These are phyloP conservation scores for Gobio occitaniae DNA, from an alignment of 2,797 vertebrate species.

Conservation along the genomic window DNA sequence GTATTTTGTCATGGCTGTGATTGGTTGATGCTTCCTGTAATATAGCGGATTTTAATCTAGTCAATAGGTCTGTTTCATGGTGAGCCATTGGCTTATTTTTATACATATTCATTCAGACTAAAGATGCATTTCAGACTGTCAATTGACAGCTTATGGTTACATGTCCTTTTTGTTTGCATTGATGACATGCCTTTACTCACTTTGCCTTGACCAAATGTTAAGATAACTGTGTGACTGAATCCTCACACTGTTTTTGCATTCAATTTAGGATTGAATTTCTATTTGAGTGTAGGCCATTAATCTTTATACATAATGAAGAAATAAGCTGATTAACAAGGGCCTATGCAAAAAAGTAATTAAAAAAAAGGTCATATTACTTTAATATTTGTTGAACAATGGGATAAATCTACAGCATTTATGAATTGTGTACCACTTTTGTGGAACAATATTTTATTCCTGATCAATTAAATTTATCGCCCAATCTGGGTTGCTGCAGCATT, in stretches of 20 bases:
- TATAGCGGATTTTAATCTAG: constrained; percentile 59
- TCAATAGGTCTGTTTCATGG: constrained; percentile 64
- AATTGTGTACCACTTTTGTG: background rate
- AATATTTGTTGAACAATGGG: background rate
- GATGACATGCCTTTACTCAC: constrained; percentile 42
- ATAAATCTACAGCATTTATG: background rate
- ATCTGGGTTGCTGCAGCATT: constrained; percentile 15
- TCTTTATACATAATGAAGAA: background rate
- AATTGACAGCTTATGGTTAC: constrained; percentile 69
- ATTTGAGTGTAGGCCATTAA: constrained; percentile 8
- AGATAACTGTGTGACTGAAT: constrained; percentile 6
- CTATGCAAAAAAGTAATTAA: background rate
- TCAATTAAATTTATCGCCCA: background rate
- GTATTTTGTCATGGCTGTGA: constrained; percentile 65
- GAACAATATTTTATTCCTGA: background rate
- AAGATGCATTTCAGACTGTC: constrained; percentile 66
- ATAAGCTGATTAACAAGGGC: constrained; percentile 1
- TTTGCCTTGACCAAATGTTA: constrained; percentile 31
- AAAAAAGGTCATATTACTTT: background rate
- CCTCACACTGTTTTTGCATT: constrained; percentile 5
- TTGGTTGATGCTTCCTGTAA: constrained; percentile 64
- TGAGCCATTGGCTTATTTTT: constrained; percentile 61
- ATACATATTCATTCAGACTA: constrained; percentile 64
- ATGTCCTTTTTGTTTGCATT: constrained; percentile 23
- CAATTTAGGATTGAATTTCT: background rate